Percentiles rank a stretch among this genome's conserved stretches.
phyloP scores from a whole-genome alignment of 2,888 invertebrate species.

The Drosophila formosana region DNA sequence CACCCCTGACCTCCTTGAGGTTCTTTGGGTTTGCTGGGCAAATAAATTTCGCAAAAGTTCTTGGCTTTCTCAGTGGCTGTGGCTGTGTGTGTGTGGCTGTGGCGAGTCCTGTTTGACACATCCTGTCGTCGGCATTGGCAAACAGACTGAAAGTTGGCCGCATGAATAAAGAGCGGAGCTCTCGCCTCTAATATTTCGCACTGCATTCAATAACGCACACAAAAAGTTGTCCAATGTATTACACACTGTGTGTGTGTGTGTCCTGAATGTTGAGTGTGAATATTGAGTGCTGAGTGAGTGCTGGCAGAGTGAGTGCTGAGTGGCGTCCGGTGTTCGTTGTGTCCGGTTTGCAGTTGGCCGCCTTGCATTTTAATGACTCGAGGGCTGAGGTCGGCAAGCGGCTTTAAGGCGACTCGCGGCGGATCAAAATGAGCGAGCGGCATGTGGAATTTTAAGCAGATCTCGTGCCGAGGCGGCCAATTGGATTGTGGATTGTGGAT shows the following conservation, averaged over 20 bases:
- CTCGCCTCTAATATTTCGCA: constrained; percentile 33
- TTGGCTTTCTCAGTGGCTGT: not conserved
- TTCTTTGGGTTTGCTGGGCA: constrained; percentile 23
- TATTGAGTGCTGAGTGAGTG: not conserved
- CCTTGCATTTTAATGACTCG: constrained; percentile 56
- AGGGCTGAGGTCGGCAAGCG: not conserved
- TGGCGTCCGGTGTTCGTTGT: constrained; percentile 2
- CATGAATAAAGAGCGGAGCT: constrained; percentile 20
- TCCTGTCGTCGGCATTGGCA: constrained; percentile 60
- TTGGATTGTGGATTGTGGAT: constrained; percentile 30
- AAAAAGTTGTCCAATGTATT: constrained; percentile 16
- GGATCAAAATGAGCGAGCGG: constrained; percentile 51
- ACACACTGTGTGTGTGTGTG: not conserved
- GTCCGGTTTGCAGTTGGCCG: constrained; percentile 53
- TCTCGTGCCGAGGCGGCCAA: no score
- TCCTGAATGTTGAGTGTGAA: constrained; percentile 2
- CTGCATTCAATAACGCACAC: constrained; percentile 15
- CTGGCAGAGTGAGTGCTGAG: not conserved
- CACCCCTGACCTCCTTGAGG: not conserved
- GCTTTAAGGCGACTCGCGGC: constrained; percentile 29
- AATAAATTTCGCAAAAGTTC: constrained; percentile 61
- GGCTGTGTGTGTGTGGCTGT: not conserved
- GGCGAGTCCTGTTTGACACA: constrained; percentile 61
- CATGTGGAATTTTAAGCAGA: constrained; percentile 64
- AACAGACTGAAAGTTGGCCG: constrained; percentile 41